phyloP scores from a whole-genome alignment of 2,888 invertebrate genomes.

The Conchocele bisecta region DNA sequence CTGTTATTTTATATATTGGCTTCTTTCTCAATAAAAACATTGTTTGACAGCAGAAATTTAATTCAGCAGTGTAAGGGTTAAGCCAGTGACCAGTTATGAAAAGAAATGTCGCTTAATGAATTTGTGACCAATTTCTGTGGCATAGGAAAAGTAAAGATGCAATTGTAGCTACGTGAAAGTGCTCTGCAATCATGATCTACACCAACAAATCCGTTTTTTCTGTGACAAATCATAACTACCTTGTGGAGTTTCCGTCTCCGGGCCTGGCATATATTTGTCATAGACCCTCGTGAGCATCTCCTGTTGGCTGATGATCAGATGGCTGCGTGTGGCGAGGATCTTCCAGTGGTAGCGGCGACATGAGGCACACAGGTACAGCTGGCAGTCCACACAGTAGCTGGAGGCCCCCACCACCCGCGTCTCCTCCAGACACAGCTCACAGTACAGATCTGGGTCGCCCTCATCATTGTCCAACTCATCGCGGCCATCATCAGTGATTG shows the following conservation, averaged over 20 bases:
- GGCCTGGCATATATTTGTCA: not conserved
- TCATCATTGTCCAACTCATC: not conserved
- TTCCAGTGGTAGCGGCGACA: slow-evolving; percentile 16
- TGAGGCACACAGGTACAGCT: slow-evolving; percentile 26
- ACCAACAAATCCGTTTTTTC: too few species aligned
- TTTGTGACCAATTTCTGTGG: too few species aligned
- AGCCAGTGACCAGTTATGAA: too few species aligned
- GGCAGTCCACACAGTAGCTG: slow-evolving; percentile 16
- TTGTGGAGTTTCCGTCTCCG: not conserved
- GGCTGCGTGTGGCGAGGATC: slow-evolving; percentile 8
- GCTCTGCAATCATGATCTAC: too few species aligned
- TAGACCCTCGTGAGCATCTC: slow-evolving; percentile 7
- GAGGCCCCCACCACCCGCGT: slow-evolving; percentile 1
- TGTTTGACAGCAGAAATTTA: too few species aligned
- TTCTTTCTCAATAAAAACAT: too few species aligned
- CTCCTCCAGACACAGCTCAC: slow-evolving; percentile 7
- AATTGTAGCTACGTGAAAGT: too few species aligned
- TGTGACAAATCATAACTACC: not conserved
- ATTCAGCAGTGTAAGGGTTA: too few species aligned
- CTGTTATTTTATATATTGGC: too few species aligned
- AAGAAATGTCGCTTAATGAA: too few species aligned
- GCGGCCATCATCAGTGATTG: too few species aligned
- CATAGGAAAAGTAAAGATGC: too few species aligned
- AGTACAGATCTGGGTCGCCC: not conserved
- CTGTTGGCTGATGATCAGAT: slow-evolving; percentile 7